A percentile compares a stretch with the other conserved stretches of the same genome.
Evolutionary conservation across 1,140 invertebrate species (phyloP).

Genomic region (Capitella teleta): DNA sequence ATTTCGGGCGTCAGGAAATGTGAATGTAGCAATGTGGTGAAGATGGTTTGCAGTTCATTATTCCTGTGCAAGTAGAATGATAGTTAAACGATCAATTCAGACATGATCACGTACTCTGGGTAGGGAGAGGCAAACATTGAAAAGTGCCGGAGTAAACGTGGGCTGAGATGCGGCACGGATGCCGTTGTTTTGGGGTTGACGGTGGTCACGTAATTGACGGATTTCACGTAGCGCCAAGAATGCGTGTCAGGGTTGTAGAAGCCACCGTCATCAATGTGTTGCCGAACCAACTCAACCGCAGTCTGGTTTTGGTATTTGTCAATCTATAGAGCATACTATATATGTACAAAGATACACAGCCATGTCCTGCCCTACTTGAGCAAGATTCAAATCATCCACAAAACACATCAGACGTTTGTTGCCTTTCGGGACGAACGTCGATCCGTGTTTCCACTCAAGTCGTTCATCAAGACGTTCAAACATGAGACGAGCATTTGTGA

Average conservation of each 20-base stretch:
- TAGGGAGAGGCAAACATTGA: slow-evolving; percentile 34
- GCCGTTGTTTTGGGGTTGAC: slow-evolving; percentile 32
- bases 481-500: slow-evolving; percentile 33
- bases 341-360: neutral
- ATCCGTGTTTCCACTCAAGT: slow-evolving; percentile 40
- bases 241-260: slow-evolving; percentile 32
- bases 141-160: slow-evolving; percentile 37
- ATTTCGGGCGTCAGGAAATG: slow-evolving; percentile 34
- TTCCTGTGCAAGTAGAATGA: slow-evolving; percentile 14
- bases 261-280: slow-evolving; percentile 40
- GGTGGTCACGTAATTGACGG: slow-evolving; percentile 36
- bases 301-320: slow-evolving; percentile 34
- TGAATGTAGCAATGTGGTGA: slow-evolving; percentile 25
- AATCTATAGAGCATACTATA: slow-evolving; percentile 17
- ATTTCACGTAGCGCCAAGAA: slow-evolving; percentile 37
- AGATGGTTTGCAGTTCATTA: slow-evolving; percentile 30
- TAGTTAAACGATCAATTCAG: neutral
- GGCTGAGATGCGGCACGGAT: slow-evolving; percentile 25
- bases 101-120: slow-evolving; percentile 28
- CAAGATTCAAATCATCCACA: slow-evolving; percentile 39
- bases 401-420: slow-evolving; percentile 39
- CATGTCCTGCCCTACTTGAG: slow-evolving; percentile 21
- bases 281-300: slow-evolving; percentile 34
- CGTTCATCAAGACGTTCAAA: slow-evolving; percentile 35
- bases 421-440: slow-evolving; percentile 37